Conservation (phyloP, 2,113 vertebrate genomes). For the Lamprotornis superbus region DNA sequence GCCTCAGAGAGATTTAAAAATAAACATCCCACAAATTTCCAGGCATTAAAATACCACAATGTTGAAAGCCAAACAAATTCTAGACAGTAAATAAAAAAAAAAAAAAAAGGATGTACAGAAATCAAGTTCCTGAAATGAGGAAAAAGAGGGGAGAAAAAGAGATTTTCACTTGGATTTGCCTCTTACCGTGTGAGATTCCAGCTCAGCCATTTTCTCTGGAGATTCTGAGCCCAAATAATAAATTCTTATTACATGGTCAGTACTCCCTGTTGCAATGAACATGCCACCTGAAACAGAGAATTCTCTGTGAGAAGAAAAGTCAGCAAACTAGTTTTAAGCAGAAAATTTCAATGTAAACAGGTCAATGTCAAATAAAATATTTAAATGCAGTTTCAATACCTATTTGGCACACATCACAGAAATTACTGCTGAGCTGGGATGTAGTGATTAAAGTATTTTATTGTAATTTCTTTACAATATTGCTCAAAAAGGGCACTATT, state of each 20-base stretch:
- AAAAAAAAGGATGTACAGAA: not conserved
- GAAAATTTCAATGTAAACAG: not conserved
- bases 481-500: not conserved
- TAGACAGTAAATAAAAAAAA: not conserved
- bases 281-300: conserved; percentile 85
- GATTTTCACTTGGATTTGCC: not conserved
- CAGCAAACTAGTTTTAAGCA: not conserved
- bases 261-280: conserved; percentile 96
- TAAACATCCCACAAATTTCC: not conserved
- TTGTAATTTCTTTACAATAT: not conserved
- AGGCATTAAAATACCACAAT: not conserved
- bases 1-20: not conserved
- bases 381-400: not conserved
- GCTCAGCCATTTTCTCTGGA: conserved; percentile 92
- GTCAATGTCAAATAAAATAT: not conserved
- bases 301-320: not conserved
- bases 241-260: conserved; percentile 94
- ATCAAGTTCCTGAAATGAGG: not conserved
- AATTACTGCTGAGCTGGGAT: not conserved
- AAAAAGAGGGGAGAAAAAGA: not conserved
- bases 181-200: conserved; percentile 92
- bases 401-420: not conserved
- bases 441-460: not conserved
- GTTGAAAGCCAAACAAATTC: not conserved
- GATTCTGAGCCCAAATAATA: conserved; percentile 92